These are phyloP conservation scores for Alviniconcha marisindica DNA, from an alignment of 1,140 invertebrate genomes.

Conservation along the genomic window DNA sequence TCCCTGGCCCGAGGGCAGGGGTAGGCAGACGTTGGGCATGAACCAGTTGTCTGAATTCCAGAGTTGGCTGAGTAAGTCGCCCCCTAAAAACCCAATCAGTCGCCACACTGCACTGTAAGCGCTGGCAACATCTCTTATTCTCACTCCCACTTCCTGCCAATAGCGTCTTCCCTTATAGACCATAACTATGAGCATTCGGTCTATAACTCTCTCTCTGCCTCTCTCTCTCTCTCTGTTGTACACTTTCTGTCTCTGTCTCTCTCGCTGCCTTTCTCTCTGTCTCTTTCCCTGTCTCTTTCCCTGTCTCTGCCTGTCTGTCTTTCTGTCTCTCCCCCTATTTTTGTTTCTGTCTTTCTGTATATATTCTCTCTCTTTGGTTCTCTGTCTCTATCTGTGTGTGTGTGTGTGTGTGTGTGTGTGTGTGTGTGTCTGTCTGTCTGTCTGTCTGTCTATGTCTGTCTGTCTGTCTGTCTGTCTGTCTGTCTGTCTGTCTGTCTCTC, in stretches of 20 bases:
- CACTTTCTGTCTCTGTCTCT: background rate
- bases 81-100: too few species aligned
- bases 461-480: background rate
- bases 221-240: background rate
- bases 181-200: too few species aligned
- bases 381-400: background rate
- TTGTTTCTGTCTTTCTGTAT: background rate
- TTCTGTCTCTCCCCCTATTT: background rate
- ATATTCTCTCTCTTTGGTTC: background rate
- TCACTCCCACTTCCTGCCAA: too few species aligned
- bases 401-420: too few species aligned
- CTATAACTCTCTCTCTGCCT: conserved; percentile 1
- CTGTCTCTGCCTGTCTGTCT: background rate
- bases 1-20: too few species aligned
- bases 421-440: too few species aligned
- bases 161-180: too few species aligned
- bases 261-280: conserved; percentile 6
- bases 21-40: too few species aligned
- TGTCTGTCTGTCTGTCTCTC: background rate
- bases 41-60: too few species aligned
- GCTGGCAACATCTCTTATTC: too few species aligned
- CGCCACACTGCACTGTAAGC: too few species aligned
- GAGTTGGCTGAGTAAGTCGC: too few species aligned
- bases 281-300: conserved; percentile 7
- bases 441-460: background rate